phyloP scores from a whole-genome alignment of 2,797 vertebrate genomes.

The Anguilla anguilla region DNA sequence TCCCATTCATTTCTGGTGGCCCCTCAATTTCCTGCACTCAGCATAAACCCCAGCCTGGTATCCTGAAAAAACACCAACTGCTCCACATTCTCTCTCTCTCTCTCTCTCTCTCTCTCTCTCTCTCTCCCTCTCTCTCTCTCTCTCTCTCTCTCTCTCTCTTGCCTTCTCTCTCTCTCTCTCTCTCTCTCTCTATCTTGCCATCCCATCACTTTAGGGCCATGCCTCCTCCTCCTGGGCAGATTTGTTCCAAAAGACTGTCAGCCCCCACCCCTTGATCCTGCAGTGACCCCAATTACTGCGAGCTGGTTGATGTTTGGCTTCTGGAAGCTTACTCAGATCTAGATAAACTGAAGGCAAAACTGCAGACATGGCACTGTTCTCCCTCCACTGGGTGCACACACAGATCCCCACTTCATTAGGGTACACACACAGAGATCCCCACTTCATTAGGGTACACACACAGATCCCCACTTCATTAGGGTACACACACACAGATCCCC shows the following conservation, averaged over 20 bases:
- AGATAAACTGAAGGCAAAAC: neutral
- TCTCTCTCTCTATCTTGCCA: neutral
- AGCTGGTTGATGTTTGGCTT: neutral
- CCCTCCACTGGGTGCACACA: neutral
- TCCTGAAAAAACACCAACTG: constrained; percentile 31
- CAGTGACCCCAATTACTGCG: neutral
- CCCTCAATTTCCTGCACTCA: constrained; percentile 42
- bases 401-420: neutral
- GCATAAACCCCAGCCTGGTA: constrained; percentile 43
- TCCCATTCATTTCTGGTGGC: constrained; percentile 55
- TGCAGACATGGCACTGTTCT: neutral
- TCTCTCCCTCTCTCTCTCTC: neutral
- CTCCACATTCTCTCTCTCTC: constrained; percentile 36
- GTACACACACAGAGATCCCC: neutral
- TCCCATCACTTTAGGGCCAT: neutral
- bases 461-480: neutral
- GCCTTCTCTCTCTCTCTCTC: too few relatives aligned
- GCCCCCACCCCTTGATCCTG: neutral
- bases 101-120: constrained; percentile 22
- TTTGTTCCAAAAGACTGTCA: too few relatives aligned
- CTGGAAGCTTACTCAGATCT: neutral
- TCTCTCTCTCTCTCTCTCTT: constrained; percentile 22
- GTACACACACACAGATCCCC: neutral
- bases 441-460: neutral
- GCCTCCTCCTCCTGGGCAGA: neutral